phyloP scores from a whole-genome alignment of 1,140 invertebrate species.

The Prorops nasuta region DNA sequence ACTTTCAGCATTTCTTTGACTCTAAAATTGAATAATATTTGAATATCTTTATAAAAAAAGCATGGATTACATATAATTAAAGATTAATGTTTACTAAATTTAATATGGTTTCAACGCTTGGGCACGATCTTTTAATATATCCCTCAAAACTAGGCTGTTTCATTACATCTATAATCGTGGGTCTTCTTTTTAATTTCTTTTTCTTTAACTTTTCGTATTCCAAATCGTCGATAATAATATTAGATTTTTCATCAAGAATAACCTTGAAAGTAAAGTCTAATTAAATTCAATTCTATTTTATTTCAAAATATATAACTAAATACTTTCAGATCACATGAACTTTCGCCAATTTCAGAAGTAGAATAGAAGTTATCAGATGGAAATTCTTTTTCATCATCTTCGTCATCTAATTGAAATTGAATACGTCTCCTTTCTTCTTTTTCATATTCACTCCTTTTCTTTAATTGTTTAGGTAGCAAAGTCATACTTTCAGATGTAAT shows the following conservation, averaged over 20 bases:
- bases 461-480: conserved; percentile 9
- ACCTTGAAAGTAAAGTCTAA: conserved; percentile 27
- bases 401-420: conserved; percentile 13
- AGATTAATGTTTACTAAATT: conserved; percentile 10
- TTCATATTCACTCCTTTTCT: conserved; percentile 6
- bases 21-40: too few relatives aligned
- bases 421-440: conserved; percentile 15
- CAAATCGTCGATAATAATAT: conserved; percentile 31
- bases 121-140: too few relatives aligned
- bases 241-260: conserved; percentile 33
- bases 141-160: too few relatives aligned
- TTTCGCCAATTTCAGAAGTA: too few relatives aligned
- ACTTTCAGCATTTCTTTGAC: neutral
- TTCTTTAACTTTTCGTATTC: conserved; percentile 20
- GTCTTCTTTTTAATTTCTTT: too few relatives aligned
- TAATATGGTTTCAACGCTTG: conserved; percentile 24
- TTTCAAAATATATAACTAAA: too few relatives aligned
- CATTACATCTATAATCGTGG: too few relatives aligned
- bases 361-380: too few relatives aligned
- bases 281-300: neutral
- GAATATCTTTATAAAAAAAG: too few relatives aligned
- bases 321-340: too few relatives aligned
- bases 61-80: too few relatives aligned
- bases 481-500: conserved; percentile 18
- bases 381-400: neutral